A percentile compares a stretch with the other conserved stretches of the same genome.
These are phyloP conservation scores for Scortum barcoo DNA, from an alignment of 2,113 vertebrate genomes.

Conservation along the genomic window DNA sequence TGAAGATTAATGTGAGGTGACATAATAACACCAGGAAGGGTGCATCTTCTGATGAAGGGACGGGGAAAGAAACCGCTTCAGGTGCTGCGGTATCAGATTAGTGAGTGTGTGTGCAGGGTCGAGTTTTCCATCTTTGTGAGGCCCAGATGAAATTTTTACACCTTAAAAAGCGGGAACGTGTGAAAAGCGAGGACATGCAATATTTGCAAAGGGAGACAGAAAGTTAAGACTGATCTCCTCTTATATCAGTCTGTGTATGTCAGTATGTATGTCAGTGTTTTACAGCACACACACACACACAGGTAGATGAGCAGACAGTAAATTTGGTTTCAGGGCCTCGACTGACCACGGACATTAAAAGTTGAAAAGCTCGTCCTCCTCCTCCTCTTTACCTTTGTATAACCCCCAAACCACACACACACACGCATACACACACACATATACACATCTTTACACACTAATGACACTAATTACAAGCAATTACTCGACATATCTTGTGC, in stretches of 20 bases:
- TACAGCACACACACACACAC: not conserved
- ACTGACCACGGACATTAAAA: conserved; percentile 1
- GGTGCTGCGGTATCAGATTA: not conserved
- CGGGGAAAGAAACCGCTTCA: not conserved
- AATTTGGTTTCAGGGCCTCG: not conserved
- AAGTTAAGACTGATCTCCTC: not conserved
- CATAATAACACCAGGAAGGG: conserved; percentile 21
- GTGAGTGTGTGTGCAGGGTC: not conserved
- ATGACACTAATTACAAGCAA: conserved; percentile 73
- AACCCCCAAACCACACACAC: conserved; percentile 15
- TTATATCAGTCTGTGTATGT: not conserved
- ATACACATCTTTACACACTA: conserved; percentile 46
- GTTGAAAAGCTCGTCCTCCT: not conserved
- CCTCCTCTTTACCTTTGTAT: conserved; percentile 24
- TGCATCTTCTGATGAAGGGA: not conserved
- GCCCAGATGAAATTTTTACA: not conserved
- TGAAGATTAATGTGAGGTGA: conserved; percentile 24
- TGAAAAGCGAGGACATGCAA: not conserved
- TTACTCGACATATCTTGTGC: conserved; percentile 59
- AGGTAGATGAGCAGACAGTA: not conserved
- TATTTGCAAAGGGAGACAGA: no score
- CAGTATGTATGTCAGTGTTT: not conserved
- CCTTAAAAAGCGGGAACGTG: not conserved
- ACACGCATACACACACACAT: not conserved
- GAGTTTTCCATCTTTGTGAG: not conserved